Base-by-base conservation (phyloP, 2,797 vertebrate genomes). In the Falco columbarius region DNA sequence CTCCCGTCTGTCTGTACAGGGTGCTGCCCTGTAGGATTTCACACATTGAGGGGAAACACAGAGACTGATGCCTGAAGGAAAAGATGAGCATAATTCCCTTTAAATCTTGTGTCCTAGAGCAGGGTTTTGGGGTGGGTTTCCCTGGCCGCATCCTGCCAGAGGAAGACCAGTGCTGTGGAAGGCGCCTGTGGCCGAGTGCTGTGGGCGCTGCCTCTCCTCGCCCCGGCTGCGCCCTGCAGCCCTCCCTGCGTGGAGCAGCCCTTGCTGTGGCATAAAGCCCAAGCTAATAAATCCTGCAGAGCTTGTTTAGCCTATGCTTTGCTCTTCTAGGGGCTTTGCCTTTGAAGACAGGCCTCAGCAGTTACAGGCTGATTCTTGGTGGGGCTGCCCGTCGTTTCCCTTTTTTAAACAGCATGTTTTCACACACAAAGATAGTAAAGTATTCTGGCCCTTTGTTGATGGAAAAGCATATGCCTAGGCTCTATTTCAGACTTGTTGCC, bases 131-230 rank as follows among this genome's bases (percentile, higher is more conserved):
- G 27, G n/a, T 61, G 49, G 23, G 21, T 70, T 62, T 94, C 44
- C 42, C 58, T 63, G 49, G 32, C 9, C 5, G 0, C 2, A 3
- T 24, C 14, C n/a, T 29, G 47, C 24, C 13, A 0, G 65, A 44
- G 30, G n/a, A 38, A 38, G 38, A 38, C 38, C 38, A 38, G 38
- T 38, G 38, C 38, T 38, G 38, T 17, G 71, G 51, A 9, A 51
- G 16, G 46, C 0, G 1, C 22, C 21, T 5, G 8, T 29, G 51
- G 16, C 3, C 3, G 5, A 17, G 29, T 18, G 29, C 29, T 32
- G 29, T 8, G 46, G 13, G 17, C 68, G 26, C 29, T 22, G 42
- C 20, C 20, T 55, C 16, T 14, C 30, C 3, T 29, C 1, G 2
- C 30, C 22, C 52, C 19, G 1, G 3, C 42, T n/a, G 62, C 67